Evolutionary conservation across 1,140 invertebrate genomes (phyloP).

Genomic region (Tetragnatha versicolor): DNA sequence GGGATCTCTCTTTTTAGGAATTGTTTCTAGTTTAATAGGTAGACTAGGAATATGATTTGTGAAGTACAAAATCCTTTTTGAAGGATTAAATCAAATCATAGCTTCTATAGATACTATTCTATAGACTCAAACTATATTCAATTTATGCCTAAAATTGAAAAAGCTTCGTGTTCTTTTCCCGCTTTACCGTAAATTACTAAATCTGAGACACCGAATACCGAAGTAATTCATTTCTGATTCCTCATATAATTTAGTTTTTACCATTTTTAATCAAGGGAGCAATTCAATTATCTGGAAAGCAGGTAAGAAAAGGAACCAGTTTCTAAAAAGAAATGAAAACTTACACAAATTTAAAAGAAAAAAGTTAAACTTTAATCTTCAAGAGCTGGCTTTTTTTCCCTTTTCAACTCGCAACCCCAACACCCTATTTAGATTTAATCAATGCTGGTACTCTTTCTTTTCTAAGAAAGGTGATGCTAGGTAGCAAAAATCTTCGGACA

Average conservation of each 20-base stretch:
- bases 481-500: not conserved
- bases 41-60: too few relatives aligned
- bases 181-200: not conserved
- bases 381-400: not conserved
- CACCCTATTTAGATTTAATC: conserved; percentile 26
- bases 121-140: too few relatives aligned
- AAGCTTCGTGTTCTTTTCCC: not conserved
- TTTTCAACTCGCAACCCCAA: not conserved
- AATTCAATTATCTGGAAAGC: conserved; percentile 29
- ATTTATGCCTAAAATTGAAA: not conserved
- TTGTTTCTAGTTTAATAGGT: too few relatives aligned
- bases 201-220: not conserved
- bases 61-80: too few relatives aligned
- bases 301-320: not conserved
- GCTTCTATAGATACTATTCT: too few relatives aligned
- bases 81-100: too few relatives aligned
- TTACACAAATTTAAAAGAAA: conserved; percentile 7
- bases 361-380: conserved; percentile 36
- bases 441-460: not conserved
- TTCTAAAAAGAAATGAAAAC: conserved; percentile 23
- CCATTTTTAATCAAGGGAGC: conserved; percentile 27
- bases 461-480: not conserved
- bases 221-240: not conserved
- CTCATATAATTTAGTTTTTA: not conserved
- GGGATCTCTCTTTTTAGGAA: too few relatives aligned